Percentiles rank a stretch among this genome's conserved stretches.
phyloP scores from a whole-genome alignment of 2,888 invertebrate species.

The Calliopum simillimum region DNA sequence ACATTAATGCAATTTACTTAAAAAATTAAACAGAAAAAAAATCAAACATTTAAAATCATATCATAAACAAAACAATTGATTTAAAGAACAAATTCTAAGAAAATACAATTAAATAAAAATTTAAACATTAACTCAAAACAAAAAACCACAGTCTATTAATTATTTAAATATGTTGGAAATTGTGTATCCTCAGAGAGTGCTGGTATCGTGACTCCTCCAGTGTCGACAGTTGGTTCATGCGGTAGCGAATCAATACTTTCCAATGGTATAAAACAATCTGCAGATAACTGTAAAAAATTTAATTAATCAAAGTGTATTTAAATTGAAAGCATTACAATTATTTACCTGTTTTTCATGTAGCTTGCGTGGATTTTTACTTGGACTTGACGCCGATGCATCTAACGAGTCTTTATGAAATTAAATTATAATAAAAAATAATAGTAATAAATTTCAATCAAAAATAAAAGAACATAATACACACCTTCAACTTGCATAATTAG shows the following conservation, averaged over 20 bases:
- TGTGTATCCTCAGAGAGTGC: slow-evolving; percentile 65
- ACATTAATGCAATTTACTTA: slow-evolving; percentile 34
- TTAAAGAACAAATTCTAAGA: slow-evolving; percentile 42
- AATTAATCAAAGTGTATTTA: not conserved
- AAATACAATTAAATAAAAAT: slow-evolving; percentile 42
- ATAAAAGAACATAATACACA: slow-evolving; percentile 21
- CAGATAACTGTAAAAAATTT: slow-evolving; percentile 55
- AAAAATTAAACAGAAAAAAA: slow-evolving; percentile 39
- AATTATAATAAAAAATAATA: not conserved
- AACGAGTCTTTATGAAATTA: slow-evolving; percentile 55
- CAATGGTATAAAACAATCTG: slow-evolving; percentile 62
- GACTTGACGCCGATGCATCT: slow-evolving; percentile 48
- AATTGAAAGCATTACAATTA: not conserved
- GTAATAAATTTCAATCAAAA: not conserved
- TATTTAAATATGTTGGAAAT: slow-evolving; percentile 60
- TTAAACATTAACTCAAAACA: slow-evolving; percentile 45
- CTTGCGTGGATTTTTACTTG: slow-evolving; percentile 53
- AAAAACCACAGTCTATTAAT: slow-evolving; percentile 38
- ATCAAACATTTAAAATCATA: slow-evolving; percentile 54
- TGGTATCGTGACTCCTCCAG: slow-evolving; percentile 65
- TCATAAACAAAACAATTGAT: slow-evolving; percentile 51
- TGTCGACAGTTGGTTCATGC: slow-evolving; percentile 62
- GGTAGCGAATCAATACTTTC: slow-evolving; percentile 64
- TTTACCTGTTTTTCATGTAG: slow-evolving; percentile 53
- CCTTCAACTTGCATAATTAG: slow-evolving; percentile 58